A percentile compares a stretch with the other conserved stretches of the same genome.
Conservation (phyloP, 2,113 vertebrate species). For the Epinephelus cyanopodus region DNA sequence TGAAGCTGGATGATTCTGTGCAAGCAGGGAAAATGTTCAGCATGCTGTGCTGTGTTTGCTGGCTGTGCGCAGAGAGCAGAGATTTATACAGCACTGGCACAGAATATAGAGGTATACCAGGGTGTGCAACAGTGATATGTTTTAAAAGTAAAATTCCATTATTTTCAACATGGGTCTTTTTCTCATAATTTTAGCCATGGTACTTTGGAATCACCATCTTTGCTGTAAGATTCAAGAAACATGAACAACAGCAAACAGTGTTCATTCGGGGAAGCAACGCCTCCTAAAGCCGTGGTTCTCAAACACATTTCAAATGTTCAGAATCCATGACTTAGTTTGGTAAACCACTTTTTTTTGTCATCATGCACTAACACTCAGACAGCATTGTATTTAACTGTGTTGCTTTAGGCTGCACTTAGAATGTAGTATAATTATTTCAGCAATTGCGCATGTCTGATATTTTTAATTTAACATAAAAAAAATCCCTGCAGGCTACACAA, state of each 20-base stretch:
- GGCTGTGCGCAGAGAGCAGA: neutral
- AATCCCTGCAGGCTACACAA: too few species aligned
- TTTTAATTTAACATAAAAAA: too few species aligned
- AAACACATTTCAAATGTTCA: too few species aligned
- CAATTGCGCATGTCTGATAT: too few species aligned
- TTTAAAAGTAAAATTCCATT: neutral
- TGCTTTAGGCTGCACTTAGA: too few species aligned
- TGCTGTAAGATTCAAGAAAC: neutral
- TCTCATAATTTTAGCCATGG: neutral
- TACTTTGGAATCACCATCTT: neutral
- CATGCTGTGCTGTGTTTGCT: neutral
- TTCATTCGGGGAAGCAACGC: too few species aligned
- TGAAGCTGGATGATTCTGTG: constrained; percentile 1
- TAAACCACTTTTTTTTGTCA: too few species aligned
- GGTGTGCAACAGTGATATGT: neutral
- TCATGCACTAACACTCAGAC: too few species aligned
- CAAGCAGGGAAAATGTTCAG: neutral
- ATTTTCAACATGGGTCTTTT: neutral
- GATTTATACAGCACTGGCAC: neutral
- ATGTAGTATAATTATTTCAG: too few species aligned
- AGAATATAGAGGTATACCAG: neutral
- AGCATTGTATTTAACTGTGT: too few species aligned
- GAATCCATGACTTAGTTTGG: too few species aligned
- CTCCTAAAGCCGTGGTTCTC: too few species aligned
- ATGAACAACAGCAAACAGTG: neutral